Evolutionary conservation across 2,888 invertebrate species (phyloP), one percentile per base, ranked within the genome.

Genomic region (Watsonalla binaria): DNA sequence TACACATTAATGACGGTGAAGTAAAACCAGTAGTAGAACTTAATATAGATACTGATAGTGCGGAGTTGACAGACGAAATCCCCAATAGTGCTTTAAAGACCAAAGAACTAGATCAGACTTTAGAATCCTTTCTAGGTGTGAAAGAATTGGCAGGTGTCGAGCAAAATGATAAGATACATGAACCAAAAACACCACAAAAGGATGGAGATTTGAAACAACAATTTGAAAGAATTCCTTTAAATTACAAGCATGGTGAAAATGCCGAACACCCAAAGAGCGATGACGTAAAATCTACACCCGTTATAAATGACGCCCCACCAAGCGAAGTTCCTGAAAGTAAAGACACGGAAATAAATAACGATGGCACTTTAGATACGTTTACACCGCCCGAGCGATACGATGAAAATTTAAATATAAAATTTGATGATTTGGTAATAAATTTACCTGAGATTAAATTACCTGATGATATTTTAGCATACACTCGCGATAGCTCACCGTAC

Each of bases 391-490:
- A 74, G 55, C 72, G 70, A 58, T 86, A 78, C 63, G 88, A 86
- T 65, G 85, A 89, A 48, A 69, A 90, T 55, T 71, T 89, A 55
- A 82, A 86, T 46, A 76, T 85, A 15, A 86, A 88, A 66, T 89
- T 90, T 57, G 84, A 82, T 54, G 86, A 91, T 56, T 63, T 87
- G 33, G 60, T 74, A n/a, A 80, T 91, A 54, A 83, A 84, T 63
- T 68, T 92, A 58, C 91, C 91, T 5, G 90, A 90, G 70, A 90
- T 91, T 57, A 85, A 85, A 67, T 66, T 91, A 56, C 91, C 91
- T 0, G 84, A 91, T n/a, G 86, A 87, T 57, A 78, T 91, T 65
- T 78, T 91, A 68, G 67, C 78, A 46, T 86, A 82, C 57, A 64
- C 79, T 2, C 74, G 77, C 62, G 76, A 82, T 55, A 69, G 11